Evolutionary conservation across 2,888 invertebrate species (phyloP), one percentile per base, ranked within the genome.

Genomic region (Aleiodes alternator): DNA sequence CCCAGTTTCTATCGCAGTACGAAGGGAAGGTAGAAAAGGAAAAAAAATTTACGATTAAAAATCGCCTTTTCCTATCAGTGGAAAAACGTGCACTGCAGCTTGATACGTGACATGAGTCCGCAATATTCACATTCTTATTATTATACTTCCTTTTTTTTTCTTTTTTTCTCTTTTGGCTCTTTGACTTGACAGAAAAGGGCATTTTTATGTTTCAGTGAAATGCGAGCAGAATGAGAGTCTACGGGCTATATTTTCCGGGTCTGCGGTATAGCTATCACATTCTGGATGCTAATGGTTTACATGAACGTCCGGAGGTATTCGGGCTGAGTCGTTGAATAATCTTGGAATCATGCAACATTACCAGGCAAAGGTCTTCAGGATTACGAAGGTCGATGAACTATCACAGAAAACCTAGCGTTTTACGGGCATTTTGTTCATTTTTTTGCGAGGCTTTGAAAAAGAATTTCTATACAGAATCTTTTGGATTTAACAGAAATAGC

Each of bases 201-300:
- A 23, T 34, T 59, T 59, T 57, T 57, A 57, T 9, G 31, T 29
- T 12, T 9, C 4, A 11, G 12, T 29, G 23, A 59, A 68, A 69
- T 31, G 14, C 14, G 14, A 69, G 29, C 6, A 51, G 31, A 23
- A 48, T 7, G 51, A 57, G 16, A 57, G 34, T 31, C 57, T 57
- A 16, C 38, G 38, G 38, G 38, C 3, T 55, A 55, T 55, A 16
- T 61, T 43, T 16, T 61, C 61, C 55, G 16, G 6, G 12, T 55
- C 64, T 29, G n/a, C 55, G 29, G 53, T 43, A 66, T 23, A 23
- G 23, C 23, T 48, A 66, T 64, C 66, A 9, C 29, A 43, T 55
- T 72, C 66, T 66, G 64, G 64, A 55, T 73, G 73, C 50, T 68
- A 73, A 73, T 73, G 69, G 68, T 73, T 57, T 57, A 73, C 68